A percentile compares a stretch with the other conserved stretches of the same genome.
These are phyloP conservation scores for Thalassoma bifasciatum DNA, from an alignment of 2,113 vertebrate species.

Conservation along the genomic window DNA sequence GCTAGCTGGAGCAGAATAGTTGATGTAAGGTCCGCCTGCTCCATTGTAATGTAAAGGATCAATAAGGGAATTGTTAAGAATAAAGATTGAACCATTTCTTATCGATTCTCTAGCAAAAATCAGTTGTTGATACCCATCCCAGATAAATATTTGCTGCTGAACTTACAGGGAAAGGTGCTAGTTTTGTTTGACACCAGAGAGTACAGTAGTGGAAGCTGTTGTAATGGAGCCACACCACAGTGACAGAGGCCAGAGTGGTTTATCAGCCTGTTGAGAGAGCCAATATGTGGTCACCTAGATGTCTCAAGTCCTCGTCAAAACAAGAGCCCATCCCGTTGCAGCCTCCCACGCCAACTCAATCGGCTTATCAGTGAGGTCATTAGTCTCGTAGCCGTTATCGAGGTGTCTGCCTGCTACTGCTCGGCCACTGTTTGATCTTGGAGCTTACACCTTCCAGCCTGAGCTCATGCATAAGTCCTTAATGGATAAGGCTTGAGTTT, in stretches of 20 bases:
- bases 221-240: neutral
- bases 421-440: constrained; percentile 39
- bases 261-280: constrained; percentile 26
- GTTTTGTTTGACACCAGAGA: too few species aligned
- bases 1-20: too few species aligned
- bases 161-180: too few species aligned
- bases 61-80: too few species aligned
- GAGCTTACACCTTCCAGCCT: constrained; percentile 37
- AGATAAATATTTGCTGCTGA: too few species aligned
- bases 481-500: constrained; percentile 60
- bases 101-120: too few species aligned
- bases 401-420: constrained; percentile 51
- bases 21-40: too few species aligned
- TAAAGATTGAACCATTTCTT: too few species aligned
- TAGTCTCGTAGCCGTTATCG: constrained; percentile 64
- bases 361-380: constrained; percentile 76
- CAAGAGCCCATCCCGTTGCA: constrained; percentile 34
- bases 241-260: constrained; percentile 14
- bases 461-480: constrained; percentile 44
- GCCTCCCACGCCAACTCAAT: constrained; percentile 64
- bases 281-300: constrained; percentile 28
- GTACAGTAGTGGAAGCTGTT: neutral
- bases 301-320: constrained; percentile 60
- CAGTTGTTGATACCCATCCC: too few species aligned
- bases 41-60: too few species aligned